Evolutionary conservation across 1,140 invertebrate species (phyloP), one percentile per base, ranked within the genome.

Genomic region (Adelges cooleyi): DNA sequence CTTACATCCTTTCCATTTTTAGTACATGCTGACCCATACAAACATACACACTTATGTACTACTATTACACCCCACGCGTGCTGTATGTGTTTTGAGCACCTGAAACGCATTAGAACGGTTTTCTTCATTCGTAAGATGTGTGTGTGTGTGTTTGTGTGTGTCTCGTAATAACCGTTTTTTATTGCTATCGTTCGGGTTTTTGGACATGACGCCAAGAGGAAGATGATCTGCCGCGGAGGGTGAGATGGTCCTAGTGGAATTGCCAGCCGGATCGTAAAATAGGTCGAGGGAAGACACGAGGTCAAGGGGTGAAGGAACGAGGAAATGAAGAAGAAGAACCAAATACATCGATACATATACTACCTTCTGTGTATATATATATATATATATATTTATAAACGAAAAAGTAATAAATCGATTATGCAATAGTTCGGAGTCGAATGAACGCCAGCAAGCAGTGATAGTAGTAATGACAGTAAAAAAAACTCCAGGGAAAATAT

Each of bases 91-190:
- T 11, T 44, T 11, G 18, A 48, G 56, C 42, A 62, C 56, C 56
- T 48, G 56, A 25, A 62, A 62, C 56, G 56, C 56, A 48, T 62
- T 62, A 62, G 56, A 62, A 48, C 42, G 40, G 56, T 62, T 62
- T 46, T 59, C 54, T 59, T n/a, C 22, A 38, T 40, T 23, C n/a
- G n/a, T n/a, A 11, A 33, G 29, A 33, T 33, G 11, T 11, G 29
- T 6, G 29, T 33, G 5, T 33, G 40, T 27, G 54, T 33, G 11
- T 11, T 5, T 6, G 29, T 33, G 5, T 33, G 40, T 27, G 54
- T 59, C 40, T 17, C 38, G n/a, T 6, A 3, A 22, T 62, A 62
- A 62, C 56, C 56, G 40, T 62, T 62, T 62, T 62, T 62, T 62
- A 62, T 62, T 62, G 56, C 56, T 11, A 33, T 33, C 42, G 56